These are phyloP conservation scores for Perdita meconis DNA, from an alignment of 2,888 invertebrate genomes.

Conservation along the genomic window DNA sequence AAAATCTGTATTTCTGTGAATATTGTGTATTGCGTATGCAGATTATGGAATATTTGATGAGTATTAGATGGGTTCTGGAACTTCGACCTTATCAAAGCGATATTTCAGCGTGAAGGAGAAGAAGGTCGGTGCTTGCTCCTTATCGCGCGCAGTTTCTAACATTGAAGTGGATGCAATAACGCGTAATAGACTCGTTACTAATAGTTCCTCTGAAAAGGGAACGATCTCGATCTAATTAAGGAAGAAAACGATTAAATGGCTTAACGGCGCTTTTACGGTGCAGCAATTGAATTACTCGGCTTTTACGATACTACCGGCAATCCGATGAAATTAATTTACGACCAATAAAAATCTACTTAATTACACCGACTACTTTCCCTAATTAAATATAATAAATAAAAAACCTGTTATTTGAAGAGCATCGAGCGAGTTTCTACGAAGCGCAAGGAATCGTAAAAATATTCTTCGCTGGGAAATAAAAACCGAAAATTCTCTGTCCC, in stretches of 20 bases:
- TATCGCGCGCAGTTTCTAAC: background rate
- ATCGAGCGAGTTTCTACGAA: background rate
- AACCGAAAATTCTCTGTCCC: background rate
- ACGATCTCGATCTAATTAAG: slow-evolving; percentile 43
- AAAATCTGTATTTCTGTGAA: too few relatives aligned
- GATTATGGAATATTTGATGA: too few relatives aligned
- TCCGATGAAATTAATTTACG: slow-evolving; percentile 16
- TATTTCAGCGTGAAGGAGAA: background rate
- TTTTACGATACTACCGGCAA: slow-evolving; percentile 33
- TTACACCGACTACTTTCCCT: background rate
- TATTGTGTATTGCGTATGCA: too few relatives aligned
- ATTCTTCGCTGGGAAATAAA: background rate
- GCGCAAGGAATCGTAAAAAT: background rate
- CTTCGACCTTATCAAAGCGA: background rate
- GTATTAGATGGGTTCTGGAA: too few relatives aligned
- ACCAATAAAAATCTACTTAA: slow-evolving; percentile 4
- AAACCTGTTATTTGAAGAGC: background rate
- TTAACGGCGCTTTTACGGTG: slow-evolving; percentile 39
- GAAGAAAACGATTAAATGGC: slow-evolving; percentile 42
- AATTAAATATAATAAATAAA: background rate
- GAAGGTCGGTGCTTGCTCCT: background rate
- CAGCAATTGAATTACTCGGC: slow-evolving; percentile 40
- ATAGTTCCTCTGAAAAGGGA: slow-evolving; percentile 28
- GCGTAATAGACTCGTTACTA: slow-evolving; percentile 15
- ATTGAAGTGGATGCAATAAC: slow-evolving; percentile 1